Conservation (phyloP, 2,113 vertebrate genomes). For the Hyperopisus bebe region DNA sequence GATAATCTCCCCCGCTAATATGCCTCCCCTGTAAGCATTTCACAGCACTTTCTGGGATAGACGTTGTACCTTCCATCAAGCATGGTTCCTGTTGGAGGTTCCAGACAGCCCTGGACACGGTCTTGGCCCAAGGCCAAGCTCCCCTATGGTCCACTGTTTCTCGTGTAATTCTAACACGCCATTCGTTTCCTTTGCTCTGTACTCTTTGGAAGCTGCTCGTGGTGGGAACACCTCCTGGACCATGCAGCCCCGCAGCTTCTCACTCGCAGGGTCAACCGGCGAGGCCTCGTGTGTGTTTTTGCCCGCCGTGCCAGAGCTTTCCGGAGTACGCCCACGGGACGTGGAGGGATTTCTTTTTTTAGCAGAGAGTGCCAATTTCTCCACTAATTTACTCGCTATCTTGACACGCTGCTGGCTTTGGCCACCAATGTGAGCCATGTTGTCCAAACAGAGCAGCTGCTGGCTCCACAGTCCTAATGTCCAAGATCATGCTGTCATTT, state of each 20-base stretch:
- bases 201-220: not conserved
- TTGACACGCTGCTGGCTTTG: constrained; percentile 34
- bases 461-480: constrained; percentile 36
- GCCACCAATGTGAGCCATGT: constrained; percentile 28
- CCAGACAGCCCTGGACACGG: not conserved
- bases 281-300: not conserved
- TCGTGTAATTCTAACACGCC: not conserved
- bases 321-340: constrained; percentile 29
- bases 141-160: not conserved
- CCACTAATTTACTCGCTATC: constrained; percentile 52
- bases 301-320: constrained; percentile 28
- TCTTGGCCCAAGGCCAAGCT: not conserved
- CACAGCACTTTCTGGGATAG: not conserved
- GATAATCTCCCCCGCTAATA: not conserved
- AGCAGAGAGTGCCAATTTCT: constrained; percentile 36
- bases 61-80: not conserved
- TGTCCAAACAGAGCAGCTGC: constrained; percentile 48
- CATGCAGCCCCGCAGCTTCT: not conserved
- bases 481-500: constrained; percentile 42
- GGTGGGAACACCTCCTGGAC: not conserved
- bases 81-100: not conserved
- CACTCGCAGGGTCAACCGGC: not conserved
- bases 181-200: not conserved
- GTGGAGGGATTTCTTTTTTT: constrained; percentile 32
- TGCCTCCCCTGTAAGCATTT: not conserved